Evolutionary conservation across 2,888 invertebrate genomes (phyloP).

Genomic region (Panzeria rudis): DNA sequence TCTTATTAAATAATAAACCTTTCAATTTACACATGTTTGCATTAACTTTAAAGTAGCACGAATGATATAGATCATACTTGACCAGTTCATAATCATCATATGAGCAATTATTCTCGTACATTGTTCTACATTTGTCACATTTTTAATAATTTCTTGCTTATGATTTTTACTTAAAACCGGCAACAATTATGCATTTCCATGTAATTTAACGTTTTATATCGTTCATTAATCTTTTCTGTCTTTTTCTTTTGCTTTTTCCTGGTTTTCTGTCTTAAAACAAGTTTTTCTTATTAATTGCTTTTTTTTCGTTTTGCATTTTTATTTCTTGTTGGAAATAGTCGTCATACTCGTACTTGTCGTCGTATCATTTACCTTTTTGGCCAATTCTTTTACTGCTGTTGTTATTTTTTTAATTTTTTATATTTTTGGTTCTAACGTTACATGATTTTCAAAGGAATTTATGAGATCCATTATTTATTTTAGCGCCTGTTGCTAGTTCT

Average conservation of each 20-base stretch:
- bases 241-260: slow-evolving; percentile 24
- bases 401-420: background rate
- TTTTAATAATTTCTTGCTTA: slow-evolving; percentile 31
- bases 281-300: slow-evolving; percentile 67
- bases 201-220: slow-evolving; percentile 65
- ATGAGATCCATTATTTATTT: slow-evolving; percentile 50
- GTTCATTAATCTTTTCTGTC: slow-evolving; percentile 62
- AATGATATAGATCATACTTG: slow-evolving; percentile 43
- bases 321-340: slow-evolving; percentile 37
- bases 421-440: slow-evolving; percentile 64
- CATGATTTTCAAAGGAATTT: slow-evolving; percentile 68
- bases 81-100: slow-evolving; percentile 27
- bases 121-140: slow-evolving; percentile 71
- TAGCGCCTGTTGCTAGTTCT: slow-evolving; percentile 60
- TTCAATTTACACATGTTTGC: background rate
- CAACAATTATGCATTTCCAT: slow-evolving; percentile 69
- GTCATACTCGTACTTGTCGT: slow-evolving; percentile 43
- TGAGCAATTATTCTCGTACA: slow-evolving; percentile 55
- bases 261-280: slow-evolving; percentile 60
- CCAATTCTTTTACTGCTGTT: slow-evolving; percentile 47
- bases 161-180: slow-evolving; percentile 66
- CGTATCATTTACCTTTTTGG: slow-evolving; percentile 50
- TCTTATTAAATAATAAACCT: slow-evolving; percentile 53
- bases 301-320: slow-evolving; percentile 34
- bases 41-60: background rate